These are phyloP conservation scores for Harpagoxenus sublaevis DNA, from an alignment of 2,888 invertebrate genomes.

Conservation along the genomic window DNA sequence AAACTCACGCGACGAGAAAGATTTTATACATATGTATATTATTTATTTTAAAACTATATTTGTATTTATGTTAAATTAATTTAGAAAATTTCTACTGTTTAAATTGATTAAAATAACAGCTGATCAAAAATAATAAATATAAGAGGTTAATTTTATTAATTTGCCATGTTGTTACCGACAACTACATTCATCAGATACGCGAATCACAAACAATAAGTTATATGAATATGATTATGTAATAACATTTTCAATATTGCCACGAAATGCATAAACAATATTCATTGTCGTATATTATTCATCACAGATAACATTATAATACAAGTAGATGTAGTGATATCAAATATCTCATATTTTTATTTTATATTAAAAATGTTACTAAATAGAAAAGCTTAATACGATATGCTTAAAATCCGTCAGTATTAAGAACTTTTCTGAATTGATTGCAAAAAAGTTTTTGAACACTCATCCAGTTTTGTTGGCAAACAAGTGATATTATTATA, in stretches of 20 bases:
- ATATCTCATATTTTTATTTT: background rate
- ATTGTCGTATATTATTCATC: no score
- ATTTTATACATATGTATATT: background rate
- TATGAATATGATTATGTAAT: background rate
- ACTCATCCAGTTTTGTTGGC: background rate
- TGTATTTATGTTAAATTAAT: background rate
- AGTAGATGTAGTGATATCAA: background rate
- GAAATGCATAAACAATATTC: background rate
- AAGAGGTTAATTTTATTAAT: background rate
- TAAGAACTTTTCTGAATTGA: background rate
- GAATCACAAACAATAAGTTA: background rate
- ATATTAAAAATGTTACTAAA: background rate
- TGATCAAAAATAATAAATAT: background rate
- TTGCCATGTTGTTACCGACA: background rate
- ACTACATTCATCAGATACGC: background rate
- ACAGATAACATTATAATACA: background rate
- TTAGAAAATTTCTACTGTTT: background rate
- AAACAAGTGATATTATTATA: background rate
- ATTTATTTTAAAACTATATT: background rate
- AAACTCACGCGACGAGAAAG: background rate
- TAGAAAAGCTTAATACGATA: background rate
- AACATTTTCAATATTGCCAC: background rate
- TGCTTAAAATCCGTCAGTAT: background rate
- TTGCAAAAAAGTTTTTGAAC: background rate
- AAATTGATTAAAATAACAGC: background rate